A percentile compares a stretch with the other conserved stretches of the same genome.
Evolutionary conservation across 35 echinoderm and acorn worm species (phyloP).

Genomic region (Eucidaris tribuloides): DNA sequence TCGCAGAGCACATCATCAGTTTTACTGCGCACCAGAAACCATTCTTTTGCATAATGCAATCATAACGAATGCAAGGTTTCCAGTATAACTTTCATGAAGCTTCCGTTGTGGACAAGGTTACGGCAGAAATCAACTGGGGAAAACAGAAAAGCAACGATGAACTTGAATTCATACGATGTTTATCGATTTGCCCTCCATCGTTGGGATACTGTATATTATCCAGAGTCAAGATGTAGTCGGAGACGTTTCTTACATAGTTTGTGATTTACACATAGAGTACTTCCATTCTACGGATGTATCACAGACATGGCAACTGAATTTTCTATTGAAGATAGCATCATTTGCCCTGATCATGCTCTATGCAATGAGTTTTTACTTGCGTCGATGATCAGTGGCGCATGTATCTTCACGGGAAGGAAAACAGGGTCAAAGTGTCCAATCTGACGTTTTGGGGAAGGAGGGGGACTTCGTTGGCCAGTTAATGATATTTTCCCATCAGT

Average conservation of each 20-base stretch:
- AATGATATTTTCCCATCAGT: constrained; percentile 41
- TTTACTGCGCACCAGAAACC: no score
- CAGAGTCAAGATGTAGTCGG: constrained; percentile 38
- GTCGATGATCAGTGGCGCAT: constrained; percentile 44
- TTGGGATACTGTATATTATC: constrained; percentile 24
- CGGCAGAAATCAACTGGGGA: neutral
- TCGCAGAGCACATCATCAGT: no score
- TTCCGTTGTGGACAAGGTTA: no score
- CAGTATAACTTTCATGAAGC: no score
- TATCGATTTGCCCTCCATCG: constrained; percentile 48
- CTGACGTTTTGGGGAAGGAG: constrained; percentile 66
- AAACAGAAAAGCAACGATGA: neutral
- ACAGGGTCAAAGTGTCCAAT: constrained; percentile 43
- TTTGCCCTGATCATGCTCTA: constrained; percentile 68
- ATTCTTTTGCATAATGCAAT: no score
- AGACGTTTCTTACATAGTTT: constrained; percentile 33
- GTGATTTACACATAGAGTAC: constrained; percentile 3
- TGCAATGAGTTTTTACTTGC: constrained; percentile 51
- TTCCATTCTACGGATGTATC: neutral
- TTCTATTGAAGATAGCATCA: neutral
- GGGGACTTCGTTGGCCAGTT: constrained; percentile 17
- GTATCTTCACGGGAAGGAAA: constrained; percentile 9
- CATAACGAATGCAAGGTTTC: no score
- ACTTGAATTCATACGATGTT: constrained; percentile 10
- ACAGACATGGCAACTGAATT: neutral